These are phyloP conservation scores for Formica exsecta DNA, from an alignment of 1,140 invertebrate genomes.

Conservation along the genomic window DNA sequence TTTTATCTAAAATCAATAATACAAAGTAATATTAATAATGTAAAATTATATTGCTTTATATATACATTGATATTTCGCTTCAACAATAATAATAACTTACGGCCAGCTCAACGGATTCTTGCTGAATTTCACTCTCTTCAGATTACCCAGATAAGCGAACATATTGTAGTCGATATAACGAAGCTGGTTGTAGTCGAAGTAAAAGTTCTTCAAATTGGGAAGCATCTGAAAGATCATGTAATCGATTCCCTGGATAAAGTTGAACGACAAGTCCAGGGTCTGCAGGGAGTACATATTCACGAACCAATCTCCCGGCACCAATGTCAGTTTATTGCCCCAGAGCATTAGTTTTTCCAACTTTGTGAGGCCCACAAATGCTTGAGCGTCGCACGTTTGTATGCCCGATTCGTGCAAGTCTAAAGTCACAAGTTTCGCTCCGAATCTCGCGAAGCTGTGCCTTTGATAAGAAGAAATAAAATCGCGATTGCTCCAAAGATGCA, in stretches of 20 bases:
- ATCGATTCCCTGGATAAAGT: slow-evolving; percentile 76
- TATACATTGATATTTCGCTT: background rate
- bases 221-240: slow-evolving; percentile 71
- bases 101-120: slow-evolving; percentile 81
- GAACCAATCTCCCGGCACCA: slow-evolving; percentile 76
- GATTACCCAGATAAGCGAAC: slow-evolving; percentile 73
- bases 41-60: background rate
- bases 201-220: slow-evolving; percentile 77
- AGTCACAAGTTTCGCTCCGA: slow-evolving; percentile 66
- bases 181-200: slow-evolving; percentile 80
- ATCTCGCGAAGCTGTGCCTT: slow-evolving; percentile 78
- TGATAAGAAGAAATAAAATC: background rate
- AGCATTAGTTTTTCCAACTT: slow-evolving; percentile 79
- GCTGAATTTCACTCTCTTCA: slow-evolving; percentile 80
- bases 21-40: background rate
- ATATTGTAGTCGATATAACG: slow-evolving; percentile 73
- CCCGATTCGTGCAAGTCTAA: slow-evolving; percentile 77
- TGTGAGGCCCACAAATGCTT: slow-evolving; percentile 74
- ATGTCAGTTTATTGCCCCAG: slow-evolving; percentile 79
- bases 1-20: background rate
- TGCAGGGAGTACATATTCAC: slow-evolving; percentile 72
- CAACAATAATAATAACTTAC: slow-evolving; percentile 72
- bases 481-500: background rate
- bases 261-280: slow-evolving; percentile 81
- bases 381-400: slow-evolving; percentile 70